These are phyloP conservation scores for Drosophila stalkeri DNA, from an alignment of 2,888 invertebrate genomes.

Conservation along the genomic window DNA sequence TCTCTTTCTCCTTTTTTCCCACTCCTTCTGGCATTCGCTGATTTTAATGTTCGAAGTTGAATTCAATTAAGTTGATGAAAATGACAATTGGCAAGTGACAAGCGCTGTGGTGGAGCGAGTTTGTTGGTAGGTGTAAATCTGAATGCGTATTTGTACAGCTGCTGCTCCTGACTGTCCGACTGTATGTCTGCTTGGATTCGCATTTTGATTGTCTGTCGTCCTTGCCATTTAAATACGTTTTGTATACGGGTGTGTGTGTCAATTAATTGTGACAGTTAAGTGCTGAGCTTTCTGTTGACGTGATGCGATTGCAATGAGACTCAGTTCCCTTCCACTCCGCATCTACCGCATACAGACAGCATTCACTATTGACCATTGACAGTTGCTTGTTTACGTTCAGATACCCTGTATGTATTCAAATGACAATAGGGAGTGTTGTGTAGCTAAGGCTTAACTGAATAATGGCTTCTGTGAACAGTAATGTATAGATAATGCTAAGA, in stretches of 20 bases:
- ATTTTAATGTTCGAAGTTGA: slow-evolving; percentile 34
- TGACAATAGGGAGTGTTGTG: not conserved
- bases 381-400: slow-evolving; percentile 13
- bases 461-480: not conserved
- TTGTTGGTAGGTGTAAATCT: slow-evolving; percentile 42
- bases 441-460: too few relatives aligned
- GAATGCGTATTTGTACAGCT: slow-evolving; percentile 31
- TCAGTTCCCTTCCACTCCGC: not conserved
- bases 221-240: slow-evolving; percentile 51
- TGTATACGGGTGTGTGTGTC: slow-evolving; percentile 36
- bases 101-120: not conserved
- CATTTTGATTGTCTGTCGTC: slow-evolving; percentile 15
- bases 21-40: not conserved
- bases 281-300: slow-evolving; percentile 46
- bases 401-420: slow-evolving; percentile 1
- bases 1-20: not conserved
- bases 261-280: slow-evolving; percentile 60
- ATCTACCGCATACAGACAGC: slow-evolving; percentile 7
- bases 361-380: slow-evolving; percentile 33
- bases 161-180: slow-evolving; percentile 1
- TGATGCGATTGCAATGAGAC: slow-evolving; percentile 46
- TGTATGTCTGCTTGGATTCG: slow-evolving; percentile 7
- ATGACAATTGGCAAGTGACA: slow-evolving; percentile 63
- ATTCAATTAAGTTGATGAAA: slow-evolving; percentile 77
- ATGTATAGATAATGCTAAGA: too few relatives aligned